Evolutionary conservation across 2,797 vertebrate genomes (phyloP).

Genomic region (Echeneis naucrates): DNA sequence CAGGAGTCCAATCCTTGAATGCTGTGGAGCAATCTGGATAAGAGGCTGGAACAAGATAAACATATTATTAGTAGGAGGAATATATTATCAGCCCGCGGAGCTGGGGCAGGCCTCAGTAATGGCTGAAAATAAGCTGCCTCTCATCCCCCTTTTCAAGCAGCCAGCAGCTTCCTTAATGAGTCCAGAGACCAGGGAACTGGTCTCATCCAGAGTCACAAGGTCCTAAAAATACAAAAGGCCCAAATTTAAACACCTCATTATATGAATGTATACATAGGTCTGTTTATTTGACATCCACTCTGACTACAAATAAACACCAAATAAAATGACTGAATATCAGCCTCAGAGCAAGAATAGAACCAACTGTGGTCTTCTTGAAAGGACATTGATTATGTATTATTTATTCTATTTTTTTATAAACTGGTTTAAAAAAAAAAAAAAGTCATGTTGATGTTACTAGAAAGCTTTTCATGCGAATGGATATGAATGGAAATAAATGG

Average conservation of each 20-base stretch:
- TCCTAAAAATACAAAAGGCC: not conserved
- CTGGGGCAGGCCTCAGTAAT: slow-evolving; percentile 3
- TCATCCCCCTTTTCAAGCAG: slow-evolving; percentile 17
- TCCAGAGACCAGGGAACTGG: not conserved
- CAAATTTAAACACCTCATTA: not conserved
- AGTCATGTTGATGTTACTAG: not conserved
- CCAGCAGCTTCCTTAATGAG: slow-evolving; percentile 6
- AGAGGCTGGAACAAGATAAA: slow-evolving; percentile 23
- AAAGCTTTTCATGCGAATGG: not conserved
- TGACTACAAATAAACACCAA: not conserved
- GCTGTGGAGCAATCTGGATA: slow-evolving; percentile 17
- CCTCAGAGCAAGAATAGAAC: not conserved
- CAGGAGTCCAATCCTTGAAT: not conserved
- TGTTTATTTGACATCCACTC: not conserved
- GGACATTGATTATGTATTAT: no score
- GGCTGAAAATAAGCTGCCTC: slow-evolving; percentile 15
- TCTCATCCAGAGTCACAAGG: not conserved
- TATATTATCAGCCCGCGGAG: slow-evolving; percentile 27
- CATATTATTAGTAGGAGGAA: slow-evolving; percentile 26
- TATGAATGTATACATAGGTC: not conserved
- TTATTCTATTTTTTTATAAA: no score
- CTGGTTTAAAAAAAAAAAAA: not conserved
- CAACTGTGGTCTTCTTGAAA: not conserved
- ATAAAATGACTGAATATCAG: not conserved
- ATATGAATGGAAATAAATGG: not conserved